Percentiles rank a stretch among this genome's conserved stretches.
These are phyloP conservation scores for Cephus pulcher DNA, from an alignment of 2,888 invertebrate genomes.

Conservation along the genomic window DNA sequence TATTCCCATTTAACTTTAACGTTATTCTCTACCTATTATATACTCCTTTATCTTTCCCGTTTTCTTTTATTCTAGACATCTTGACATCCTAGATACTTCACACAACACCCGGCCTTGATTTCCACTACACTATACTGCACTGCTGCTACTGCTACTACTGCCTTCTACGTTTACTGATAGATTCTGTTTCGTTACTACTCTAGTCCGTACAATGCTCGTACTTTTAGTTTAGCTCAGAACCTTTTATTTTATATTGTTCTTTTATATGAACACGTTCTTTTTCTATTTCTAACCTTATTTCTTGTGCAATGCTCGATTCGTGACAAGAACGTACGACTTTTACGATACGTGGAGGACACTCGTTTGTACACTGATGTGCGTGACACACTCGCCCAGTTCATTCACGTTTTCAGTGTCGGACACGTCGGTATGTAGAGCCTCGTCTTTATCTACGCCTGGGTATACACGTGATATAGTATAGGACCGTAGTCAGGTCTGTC, in stretches of 20 bases:
- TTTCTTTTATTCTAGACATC: neutral
- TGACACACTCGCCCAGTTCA: constrained; percentile 30
- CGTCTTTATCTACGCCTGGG: neutral
- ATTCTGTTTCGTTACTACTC: neutral
- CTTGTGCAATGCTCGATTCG: neutral
- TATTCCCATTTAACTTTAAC: constrained; percentile 4
- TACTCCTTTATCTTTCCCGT: neutral
- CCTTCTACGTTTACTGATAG: neutral
- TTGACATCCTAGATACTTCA: neutral
- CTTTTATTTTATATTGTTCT: neutral
- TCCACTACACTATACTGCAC: neutral
- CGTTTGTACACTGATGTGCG: constrained; percentile 1
- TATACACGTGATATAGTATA: neutral
- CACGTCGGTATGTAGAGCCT: neutral
- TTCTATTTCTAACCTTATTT: neutral
- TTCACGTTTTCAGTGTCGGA: constrained; percentile 41
- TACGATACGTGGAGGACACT: neutral
- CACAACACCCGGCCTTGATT: neutral
- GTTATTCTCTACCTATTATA: constrained; percentile 4
- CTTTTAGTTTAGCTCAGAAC: neutral
- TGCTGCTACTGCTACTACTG: neutral
- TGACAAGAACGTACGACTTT: neutral
- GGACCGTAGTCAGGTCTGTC: neutral
- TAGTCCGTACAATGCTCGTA: neutral
- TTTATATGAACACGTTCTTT: neutral